Percentiles rank a stretch among this genome's conserved stretches.
Evolutionary conservation across 2,113 vertebrate species (phyloP).

Genomic region (Cromileptes altivelis): DNA sequence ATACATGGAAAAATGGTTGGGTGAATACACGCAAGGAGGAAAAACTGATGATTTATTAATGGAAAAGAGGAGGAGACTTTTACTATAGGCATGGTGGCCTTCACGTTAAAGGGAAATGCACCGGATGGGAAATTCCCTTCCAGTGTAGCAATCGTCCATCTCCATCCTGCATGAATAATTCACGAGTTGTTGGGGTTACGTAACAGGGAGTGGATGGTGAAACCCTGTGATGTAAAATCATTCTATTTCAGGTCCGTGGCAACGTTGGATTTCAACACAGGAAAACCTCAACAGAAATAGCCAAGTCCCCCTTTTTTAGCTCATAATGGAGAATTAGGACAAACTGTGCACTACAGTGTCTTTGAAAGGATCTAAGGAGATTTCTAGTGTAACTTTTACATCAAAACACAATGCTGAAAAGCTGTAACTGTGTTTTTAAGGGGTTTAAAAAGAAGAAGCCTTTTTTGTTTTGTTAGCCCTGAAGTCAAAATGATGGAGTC

Average conservation of each 20-base stretch:
- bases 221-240: slow-evolving; percentile 30
- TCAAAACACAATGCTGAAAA: background rate
- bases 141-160: slow-evolving; percentile 22
- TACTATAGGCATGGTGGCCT: slow-evolving; percentile 9
- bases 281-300: slow-evolving; percentile 29
- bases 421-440: background rate
- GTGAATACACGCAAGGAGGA: slow-evolving; percentile 8
- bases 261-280: slow-evolving; percentile 20
- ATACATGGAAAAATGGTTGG: background rate
- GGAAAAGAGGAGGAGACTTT: slow-evolving; percentile 9
- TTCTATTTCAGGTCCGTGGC: slow-evolving; percentile 50
- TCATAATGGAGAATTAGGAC: slow-evolving; percentile 3
- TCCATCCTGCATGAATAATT: slow-evolving; percentile 60
- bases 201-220: slow-evolving; percentile 58
- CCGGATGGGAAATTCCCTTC: slow-evolving; percentile 49
- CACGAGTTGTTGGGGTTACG: slow-evolving; percentile 52
- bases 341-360: background rate
- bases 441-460: background rate
- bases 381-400: background rate
- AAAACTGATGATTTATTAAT: slow-evolving; percentile 51
- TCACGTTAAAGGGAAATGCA: slow-evolving; percentile 30
- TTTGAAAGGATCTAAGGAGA: background rate
- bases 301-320: slow-evolving; percentile 18
- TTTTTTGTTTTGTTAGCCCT: background rate
- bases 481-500: background rate